Evolutionary conservation across 2,113 vertebrate species (phyloP).

Genomic region (Nothoprocta pentlandii): DNA sequence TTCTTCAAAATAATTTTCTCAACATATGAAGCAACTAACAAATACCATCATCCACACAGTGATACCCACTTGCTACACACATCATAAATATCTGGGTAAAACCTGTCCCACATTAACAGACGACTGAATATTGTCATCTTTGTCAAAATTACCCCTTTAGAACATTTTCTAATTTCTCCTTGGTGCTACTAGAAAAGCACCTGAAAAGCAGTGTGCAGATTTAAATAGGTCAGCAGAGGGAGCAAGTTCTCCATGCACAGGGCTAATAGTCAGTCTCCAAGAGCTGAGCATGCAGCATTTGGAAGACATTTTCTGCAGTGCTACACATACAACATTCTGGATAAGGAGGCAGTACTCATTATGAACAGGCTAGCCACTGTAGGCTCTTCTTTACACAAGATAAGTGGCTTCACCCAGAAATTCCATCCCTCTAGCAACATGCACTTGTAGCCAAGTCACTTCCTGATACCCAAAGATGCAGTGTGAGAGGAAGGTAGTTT

Average conservation of each 20-base stretch:
- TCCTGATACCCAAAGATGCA: not conserved
- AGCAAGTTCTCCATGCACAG: not conserved
- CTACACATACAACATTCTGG: no score
- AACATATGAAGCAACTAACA: not conserved
- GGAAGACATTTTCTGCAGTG: not conserved
- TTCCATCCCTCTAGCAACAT: not conserved
- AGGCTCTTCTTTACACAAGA: not conserved
- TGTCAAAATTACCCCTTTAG: not conserved
- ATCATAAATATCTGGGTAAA: not conserved
- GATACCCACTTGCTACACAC: no score
- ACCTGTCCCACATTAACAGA: rapidly evolving
- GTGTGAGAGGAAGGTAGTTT: not conserved
- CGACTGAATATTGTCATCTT: not conserved
- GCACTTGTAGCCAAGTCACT: not conserved
- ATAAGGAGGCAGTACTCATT: rapidly evolving
- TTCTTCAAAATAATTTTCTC: not conserved
- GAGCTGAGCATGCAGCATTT: not conserved
- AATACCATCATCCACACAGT: not conserved
- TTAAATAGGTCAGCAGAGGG: not conserved
- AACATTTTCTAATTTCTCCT: not conserved
- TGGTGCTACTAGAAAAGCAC: not conserved
- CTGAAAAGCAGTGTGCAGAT: not conserved
- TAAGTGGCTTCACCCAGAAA: not conserved
- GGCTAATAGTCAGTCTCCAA: not conserved
- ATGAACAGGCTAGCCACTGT: not conserved